Base-by-base conservation (phyloP, 2,888 invertebrate species). In the Embidobia sp. region DNA sequence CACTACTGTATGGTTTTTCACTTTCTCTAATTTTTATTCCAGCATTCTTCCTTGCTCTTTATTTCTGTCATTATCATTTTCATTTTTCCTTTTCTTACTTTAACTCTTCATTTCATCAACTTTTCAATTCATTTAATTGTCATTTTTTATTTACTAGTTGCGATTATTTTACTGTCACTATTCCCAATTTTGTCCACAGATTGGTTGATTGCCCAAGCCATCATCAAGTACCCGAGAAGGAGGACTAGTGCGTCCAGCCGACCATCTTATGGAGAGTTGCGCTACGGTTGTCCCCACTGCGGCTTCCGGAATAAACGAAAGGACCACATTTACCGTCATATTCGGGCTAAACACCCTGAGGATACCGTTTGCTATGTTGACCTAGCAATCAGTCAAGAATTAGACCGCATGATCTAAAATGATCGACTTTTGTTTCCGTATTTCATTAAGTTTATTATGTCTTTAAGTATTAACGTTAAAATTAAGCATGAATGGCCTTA, bases 221-320 rank as follows among this genome's bases (percentile, higher is more conserved):
- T 76, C 18, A 77, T 78, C 16, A 78, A 72, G 15, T 79, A 72
- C 37, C 79, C 78, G 8, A 44, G 75, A 8, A 49, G 73, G 16
- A 72, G 72, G 27, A 74, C 66, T 6, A n/a, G 18, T 7, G 42
- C 19, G 0, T 59, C 46, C 13, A 49, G 51, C 22, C 19, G 48
- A 15, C 19, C 59, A 0, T 35, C 40, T 1, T 69, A 55, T 27
- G 59, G 66, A 0, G 85, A 85, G 37, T 87, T 90, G 4, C 84
- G 87, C 66, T 90, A 89, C 81, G 86, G 85, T 66, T 91, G 91
- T 72, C 88, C 89, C 4, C 88, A 88, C 74, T 91, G 90, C 74
- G 81, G 84, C 0, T 79, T 87, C 7, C 83, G 83, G 15, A 87
- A 87, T 79, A 89, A 89, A 70, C 86, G 88, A 31, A 90, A 88